Evolutionary conservation across 2,888 invertebrate species (phyloP).

Genomic region (Octonoba sinensis): DNA sequence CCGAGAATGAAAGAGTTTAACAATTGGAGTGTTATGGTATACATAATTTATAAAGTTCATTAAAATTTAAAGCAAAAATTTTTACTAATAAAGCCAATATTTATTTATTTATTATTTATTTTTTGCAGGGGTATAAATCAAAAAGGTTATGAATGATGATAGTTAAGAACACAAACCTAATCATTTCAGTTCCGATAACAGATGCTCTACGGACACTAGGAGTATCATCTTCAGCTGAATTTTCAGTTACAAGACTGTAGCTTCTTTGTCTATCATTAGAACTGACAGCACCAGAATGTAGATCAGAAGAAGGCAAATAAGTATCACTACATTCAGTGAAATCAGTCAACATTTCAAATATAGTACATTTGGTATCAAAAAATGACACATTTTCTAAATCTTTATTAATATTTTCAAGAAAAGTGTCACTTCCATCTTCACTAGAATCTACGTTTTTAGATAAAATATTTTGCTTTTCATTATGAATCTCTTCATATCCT

Average conservation of each 20-base stretch:
- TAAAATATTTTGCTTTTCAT: not conserved
- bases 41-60: too few species aligned
- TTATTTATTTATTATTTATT: not conserved
- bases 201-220: constrained; percentile 65
- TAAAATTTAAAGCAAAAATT: not conserved
- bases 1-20: too few species aligned
- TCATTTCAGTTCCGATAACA: constrained; percentile 68
- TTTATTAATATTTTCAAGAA: constrained; percentile 19
- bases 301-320: constrained; percentile 19
- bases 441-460: not conserved
- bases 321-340: constrained; percentile 41
- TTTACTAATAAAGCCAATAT: not conserved
- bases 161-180: constrained; percentile 58
- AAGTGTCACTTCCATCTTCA: constrained; percentile 11
- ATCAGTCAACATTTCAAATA: constrained; percentile 67
- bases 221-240: constrained; percentile 63
- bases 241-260: constrained; percentile 30
- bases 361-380: constrained; percentile 67
- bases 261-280: constrained; percentile 43
- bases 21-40: too few species aligned
- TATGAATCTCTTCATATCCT: not conserved
- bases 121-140: not conserved
- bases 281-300: constrained; percentile 17
- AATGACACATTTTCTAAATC: constrained; percentile 51
- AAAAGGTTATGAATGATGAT: not conserved